Evolutionary conservation across 2,888 invertebrate genomes (phyloP), one percentile per base, ranked within the genome.

Genomic region (Erebia aethiops): DNA sequence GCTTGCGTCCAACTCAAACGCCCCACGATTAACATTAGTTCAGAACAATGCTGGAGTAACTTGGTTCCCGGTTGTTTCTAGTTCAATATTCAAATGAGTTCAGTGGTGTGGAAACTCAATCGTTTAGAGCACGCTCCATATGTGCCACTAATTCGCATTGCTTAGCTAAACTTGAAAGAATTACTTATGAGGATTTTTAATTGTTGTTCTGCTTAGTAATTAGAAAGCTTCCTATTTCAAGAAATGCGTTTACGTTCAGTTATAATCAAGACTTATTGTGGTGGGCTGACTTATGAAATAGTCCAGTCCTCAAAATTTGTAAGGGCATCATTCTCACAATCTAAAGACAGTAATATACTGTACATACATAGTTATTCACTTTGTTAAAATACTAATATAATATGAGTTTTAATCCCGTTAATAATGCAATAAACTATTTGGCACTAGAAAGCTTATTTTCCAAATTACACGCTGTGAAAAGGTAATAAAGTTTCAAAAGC

Each of bases 41-140:
- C 81, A 79, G 82, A 87, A 89, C 87, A 88, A 86, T 86, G 84
- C 79, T 71, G 80, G 75, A 76, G 77, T 79, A 80, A 76, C 80
- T 79, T 79, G 84, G 81, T 86, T 86, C 79, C 73, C 75, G 75
- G 73, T 77, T 81, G 81, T 82, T 84, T 82, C 85, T 82, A 84
- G 84, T 85, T 80, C 80, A 82, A 85, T 87, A 90, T 89, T 88
- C 85, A 87, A 88, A 89, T 88, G 82, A 86, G 87, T 82, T 83
- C 81, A 82, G 78, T 81, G 78, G 82, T 75, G 81, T 81, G 79
- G 82, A 85, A 85, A 84, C 83, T 84, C 77, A 74, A 81, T 78
- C 81, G 80, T 84, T 84, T 81, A 81, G 77, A 77, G 68, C 72
- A 70, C 70, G 74, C 75, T 77, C 71, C 75, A 74, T 74, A 75